Conservation (phyloP, 2,888 invertebrate genomes). For the Trichopria drosophilae region DNA sequence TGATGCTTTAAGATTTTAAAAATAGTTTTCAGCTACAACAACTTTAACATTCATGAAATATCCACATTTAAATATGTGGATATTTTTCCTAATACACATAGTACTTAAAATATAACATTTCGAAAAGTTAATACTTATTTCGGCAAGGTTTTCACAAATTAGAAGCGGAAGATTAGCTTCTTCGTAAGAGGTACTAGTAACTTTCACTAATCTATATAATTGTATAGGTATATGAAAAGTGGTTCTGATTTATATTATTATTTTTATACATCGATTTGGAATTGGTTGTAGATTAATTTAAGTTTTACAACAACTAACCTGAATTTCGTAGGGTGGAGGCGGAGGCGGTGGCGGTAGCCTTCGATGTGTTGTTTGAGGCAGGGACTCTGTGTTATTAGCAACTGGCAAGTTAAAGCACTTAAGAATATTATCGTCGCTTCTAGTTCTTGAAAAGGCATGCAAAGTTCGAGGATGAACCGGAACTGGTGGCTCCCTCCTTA, state of each 20-base stretch:
- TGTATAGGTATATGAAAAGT: no score
- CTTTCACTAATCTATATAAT: background rate
- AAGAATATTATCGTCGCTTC: slow-evolving; percentile 81
- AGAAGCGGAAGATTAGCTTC: no score
- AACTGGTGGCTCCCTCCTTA: slow-evolving; percentile 54
- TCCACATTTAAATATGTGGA: background rate
- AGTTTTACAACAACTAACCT: slow-evolving; percentile 41
- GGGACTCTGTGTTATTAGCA: slow-evolving; percentile 42
- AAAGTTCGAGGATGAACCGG: slow-evolving; percentile 44
- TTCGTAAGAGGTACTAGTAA: no score
- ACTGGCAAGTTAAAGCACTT: slow-evolving; percentile 64
- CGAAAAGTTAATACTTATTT: background rate
- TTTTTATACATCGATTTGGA: background rate
- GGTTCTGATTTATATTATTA: no score
- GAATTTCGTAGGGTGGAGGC: slow-evolving; percentile 61
- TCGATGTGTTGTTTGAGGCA: slow-evolving; percentile 60
- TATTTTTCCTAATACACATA: background rate
- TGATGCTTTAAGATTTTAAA: no score
- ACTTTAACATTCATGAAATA: no score
- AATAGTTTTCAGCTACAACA: no score
- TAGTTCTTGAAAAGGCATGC: slow-evolving; percentile 62
- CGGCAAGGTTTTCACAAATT: background rate
- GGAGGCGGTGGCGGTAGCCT: slow-evolving; percentile 65
- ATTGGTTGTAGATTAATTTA: background rate
- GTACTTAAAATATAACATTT: background rate